phyloP scores from a whole-genome alignment of 2,113 vertebrate species.

The Burhinus oedicnemus region DNA sequence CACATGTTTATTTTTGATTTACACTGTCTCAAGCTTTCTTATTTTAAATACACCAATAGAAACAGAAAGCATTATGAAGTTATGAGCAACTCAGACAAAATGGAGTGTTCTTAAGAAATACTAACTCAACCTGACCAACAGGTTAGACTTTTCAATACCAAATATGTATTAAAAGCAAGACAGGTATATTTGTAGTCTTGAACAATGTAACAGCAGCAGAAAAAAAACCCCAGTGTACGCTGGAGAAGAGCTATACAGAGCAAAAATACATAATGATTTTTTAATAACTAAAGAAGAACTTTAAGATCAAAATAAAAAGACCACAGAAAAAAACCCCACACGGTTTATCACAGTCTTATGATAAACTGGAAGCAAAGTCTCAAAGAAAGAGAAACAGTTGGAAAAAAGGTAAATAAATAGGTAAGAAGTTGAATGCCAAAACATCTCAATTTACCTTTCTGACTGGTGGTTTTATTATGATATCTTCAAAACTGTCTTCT shows the following conservation, averaged over 20 bases:
- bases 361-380: neutral
- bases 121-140: neutral
- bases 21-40: neutral
- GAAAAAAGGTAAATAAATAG: neutral
- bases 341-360: neutral
- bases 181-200: neutral
- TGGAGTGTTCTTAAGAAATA: neutral
- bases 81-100: neutral
- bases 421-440: neutral
- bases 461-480: constrained; percentile 93
- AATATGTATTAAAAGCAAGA: neutral
- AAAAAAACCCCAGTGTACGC: neutral
- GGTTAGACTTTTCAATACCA: neutral
- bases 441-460: constrained; percentile 87
- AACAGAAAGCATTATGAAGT: neutral
- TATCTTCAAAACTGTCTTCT: constrained; percentile 94
- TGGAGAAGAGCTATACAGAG: neutral
- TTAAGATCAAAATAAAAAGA: neutral
- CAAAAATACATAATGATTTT: neutral
- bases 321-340: neutral
- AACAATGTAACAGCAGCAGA: neutral
- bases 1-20: neutral
- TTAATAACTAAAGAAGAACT: neutral
- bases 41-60: neutral
- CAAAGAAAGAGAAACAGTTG: neutral